Base-by-base conservation (phyloP, 2,888 invertebrate species). In the Macrophya annulata region DNA sequence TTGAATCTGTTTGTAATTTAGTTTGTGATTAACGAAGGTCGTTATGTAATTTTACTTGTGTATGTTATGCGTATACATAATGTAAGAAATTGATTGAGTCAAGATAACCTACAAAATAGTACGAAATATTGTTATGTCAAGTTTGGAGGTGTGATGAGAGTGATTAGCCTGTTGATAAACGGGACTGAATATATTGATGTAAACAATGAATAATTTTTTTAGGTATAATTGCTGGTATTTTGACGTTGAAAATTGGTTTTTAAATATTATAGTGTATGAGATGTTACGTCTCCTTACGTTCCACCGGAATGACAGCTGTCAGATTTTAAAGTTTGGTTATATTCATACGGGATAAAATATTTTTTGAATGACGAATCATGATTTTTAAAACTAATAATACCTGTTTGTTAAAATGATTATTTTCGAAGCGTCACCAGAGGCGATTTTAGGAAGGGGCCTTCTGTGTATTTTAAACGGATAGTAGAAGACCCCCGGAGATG, bases 281-380 rank as follows among this genome's bases (percentile, higher is more conserved):
- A 37, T 40, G 40, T 71, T 40, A 40, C 1, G 40, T 17, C 40
- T 71, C 10, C 71, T 71, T 71, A 71, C 37, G 37, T 37, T 71
- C 40, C 40, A 37, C 8, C 45, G 21, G 45, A n/a, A 72, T 72
- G 72, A 72, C 72, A 72, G 72, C 72, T 72, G 72, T 72, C 72
- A 72, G 10, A 72, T 43, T 25, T 62, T 25, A 40, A 40, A 40
- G 21, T 21, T 31, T 15, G 45, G 71, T 71, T 71, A 10, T n/a
- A 10, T 31, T 12, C 31, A 72, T 31, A 40, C 40, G 72, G 12
- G 1, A 4, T 62, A 15, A 62, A 21, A 62, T 62, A 62, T 62
- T 62, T 9, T 25, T 25, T 21, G 62, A 25, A 62, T 62, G 62
- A 25, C 25, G 10, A 59, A 21, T 59, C 59, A n/a, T n/a, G 21